Percentiles rank a stretch among this genome's conserved stretches.
Conservation (phyloP, 2,888 invertebrate species). For the Temnothorax ravouxi region DNA sequence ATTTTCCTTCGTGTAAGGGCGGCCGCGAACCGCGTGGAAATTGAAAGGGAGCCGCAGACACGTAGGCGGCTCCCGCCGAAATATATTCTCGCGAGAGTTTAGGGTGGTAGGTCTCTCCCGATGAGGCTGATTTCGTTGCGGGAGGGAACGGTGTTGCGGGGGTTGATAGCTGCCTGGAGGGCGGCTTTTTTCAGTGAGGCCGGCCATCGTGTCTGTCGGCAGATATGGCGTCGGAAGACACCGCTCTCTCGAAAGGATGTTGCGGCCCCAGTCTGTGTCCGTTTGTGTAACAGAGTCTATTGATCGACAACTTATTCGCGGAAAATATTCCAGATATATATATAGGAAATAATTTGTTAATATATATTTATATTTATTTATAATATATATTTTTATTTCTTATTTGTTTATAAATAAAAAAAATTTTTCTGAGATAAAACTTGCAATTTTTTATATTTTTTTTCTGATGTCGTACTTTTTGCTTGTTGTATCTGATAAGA, state of each 20-base stretch:
- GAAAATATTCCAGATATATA: constrained; percentile 3
- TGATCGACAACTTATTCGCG: constrained; percentile 14
- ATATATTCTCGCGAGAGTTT: constrained; percentile 82
- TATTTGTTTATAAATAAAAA: constrained; percentile 9
- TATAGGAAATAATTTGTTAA: not conserved
- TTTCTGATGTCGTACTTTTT: not conserved
- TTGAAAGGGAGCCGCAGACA: constrained; percentile 69
- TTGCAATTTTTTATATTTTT: constrained; percentile 1
- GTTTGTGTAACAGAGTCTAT: constrained; percentile 17
- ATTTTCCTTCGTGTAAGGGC: constrained; percentile 63
- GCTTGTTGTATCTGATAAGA: constrained; percentile 15
- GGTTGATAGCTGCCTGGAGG: constrained; percentile 82
- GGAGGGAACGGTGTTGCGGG: constrained; percentile 69
- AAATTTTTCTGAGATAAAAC: not conserved
- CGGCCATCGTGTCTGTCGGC: constrained; percentile 83
- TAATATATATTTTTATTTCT: constrained; percentile 7
- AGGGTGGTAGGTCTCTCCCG: constrained; percentile 65
- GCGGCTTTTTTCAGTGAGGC: constrained; percentile 82
- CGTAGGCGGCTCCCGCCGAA: constrained; percentile 75
- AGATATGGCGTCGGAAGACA: constrained; percentile 82
- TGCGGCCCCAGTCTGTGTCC: not conserved
- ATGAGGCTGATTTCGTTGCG: constrained; percentile 74
- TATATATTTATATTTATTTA: constrained; percentile 15
- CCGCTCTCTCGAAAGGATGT: constrained; percentile 56
- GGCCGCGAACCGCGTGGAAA: constrained; percentile 72